Evolutionary conservation across 1,140 invertebrate species (phyloP).

Genomic region (Caerostris darwini): DNA sequence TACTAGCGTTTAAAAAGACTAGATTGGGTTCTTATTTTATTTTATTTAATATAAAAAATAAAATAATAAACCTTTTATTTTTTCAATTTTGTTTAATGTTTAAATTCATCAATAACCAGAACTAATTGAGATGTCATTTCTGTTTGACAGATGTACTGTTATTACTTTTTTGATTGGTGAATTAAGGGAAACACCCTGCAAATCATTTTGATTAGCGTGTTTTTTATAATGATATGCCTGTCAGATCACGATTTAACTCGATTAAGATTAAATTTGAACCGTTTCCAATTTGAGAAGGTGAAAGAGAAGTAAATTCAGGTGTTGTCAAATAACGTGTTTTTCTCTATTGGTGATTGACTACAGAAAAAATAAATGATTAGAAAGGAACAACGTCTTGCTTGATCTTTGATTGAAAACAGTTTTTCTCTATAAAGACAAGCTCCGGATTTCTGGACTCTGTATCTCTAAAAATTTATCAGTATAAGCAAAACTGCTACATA

Average conservation of each 20-base stretch:
- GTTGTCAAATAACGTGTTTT: not conserved
- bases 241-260: not conserved
- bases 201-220: conserved; percentile 23
- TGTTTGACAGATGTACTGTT: not conserved
- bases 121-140: conserved; percentile 19
- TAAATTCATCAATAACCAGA: not conserved
- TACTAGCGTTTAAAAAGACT: too few relatives aligned
- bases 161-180: not conserved
- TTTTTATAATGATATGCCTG: not conserved
- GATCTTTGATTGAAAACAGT: not conserved
- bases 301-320: not conserved
- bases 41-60: too few relatives aligned
- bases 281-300: not conserved
- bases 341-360: not conserved
- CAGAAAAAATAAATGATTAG: not conserved
- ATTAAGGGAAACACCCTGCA: not conserved
- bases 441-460: not conserved
- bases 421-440: not conserved
- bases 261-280: not conserved
- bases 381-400: not conserved
- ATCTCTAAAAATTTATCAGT: not conserved
- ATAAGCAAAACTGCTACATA: not conserved
- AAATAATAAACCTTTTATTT: too few relatives aligned
- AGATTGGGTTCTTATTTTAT: too few relatives aligned
- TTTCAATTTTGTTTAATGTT: not conserved